These are phyloP conservation scores for Leptinotarsa texana DNA, from an alignment of 1,140 invertebrate species.

Conservation along the genomic window DNA sequence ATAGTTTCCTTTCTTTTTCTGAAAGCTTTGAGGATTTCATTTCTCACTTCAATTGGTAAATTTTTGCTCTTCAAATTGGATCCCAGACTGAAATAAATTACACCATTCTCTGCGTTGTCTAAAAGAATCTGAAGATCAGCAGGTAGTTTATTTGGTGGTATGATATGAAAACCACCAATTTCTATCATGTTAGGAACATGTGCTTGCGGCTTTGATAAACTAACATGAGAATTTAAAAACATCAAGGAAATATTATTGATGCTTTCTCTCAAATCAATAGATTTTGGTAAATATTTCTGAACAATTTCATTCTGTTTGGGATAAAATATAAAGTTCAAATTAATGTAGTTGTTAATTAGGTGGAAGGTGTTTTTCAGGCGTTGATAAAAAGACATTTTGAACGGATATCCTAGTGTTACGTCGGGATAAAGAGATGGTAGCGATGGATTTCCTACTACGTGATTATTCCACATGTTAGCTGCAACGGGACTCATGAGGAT, in stretches of 20 bases:
- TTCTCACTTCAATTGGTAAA: conserved; percentile 56
- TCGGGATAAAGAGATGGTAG: conserved; percentile 55
- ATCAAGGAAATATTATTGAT: conserved; percentile 59
- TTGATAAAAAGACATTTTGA: conserved; percentile 57
- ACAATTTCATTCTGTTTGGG: conserved; percentile 51
- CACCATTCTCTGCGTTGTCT: conserved; percentile 63
- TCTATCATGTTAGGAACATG: conserved; percentile 61
- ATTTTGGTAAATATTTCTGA: conserved; percentile 53
- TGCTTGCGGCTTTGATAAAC: conserved; percentile 60
- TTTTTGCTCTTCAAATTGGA: conserved; percentile 60
- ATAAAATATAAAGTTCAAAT: conserved; percentile 2
- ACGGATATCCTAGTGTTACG: conserved; percentile 43
- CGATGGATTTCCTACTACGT: conserved; percentile 54
- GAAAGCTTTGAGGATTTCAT: conserved; percentile 59
- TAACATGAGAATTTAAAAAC: conserved; percentile 63
- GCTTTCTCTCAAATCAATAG: conserved; percentile 58
- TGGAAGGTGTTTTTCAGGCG: conserved; percentile 54
- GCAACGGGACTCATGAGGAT: conserved; percentile 58
- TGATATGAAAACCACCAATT: conserved; percentile 52
- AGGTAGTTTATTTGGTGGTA: conserved; percentile 41
- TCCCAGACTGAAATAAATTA: conserved; percentile 73
- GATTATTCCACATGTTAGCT: conserved; percentile 44
- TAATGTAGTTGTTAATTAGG: conserved; percentile 16
- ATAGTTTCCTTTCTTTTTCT: conserved; percentile 62
- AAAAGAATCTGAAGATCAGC: conserved; percentile 64